Percentiles rank a stretch among this genome's conserved stretches.
Evolutionary conservation across 2,797 vertebrate species (phyloP).

Genomic region (Lepus oiostolus): DNA sequence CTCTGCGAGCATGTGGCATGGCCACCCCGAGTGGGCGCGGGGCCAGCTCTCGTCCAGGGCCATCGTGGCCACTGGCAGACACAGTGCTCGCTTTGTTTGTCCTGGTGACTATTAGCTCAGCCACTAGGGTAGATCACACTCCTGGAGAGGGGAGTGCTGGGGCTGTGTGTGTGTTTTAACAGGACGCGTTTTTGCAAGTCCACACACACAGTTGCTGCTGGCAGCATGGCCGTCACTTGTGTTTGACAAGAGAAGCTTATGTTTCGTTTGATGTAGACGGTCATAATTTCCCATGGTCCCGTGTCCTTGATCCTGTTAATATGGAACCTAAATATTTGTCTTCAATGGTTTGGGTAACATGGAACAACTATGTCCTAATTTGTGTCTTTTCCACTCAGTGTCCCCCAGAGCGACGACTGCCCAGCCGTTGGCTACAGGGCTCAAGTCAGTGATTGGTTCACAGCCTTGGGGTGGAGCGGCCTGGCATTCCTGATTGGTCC

Average conservation of each 20-base stretch:
- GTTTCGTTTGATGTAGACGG: slow-evolving; percentile 54
- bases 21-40: slow-evolving; percentile 78
- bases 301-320: slow-evolving; percentile 26
- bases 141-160: slow-evolving; percentile 79
- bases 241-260: slow-evolving; percentile 64
- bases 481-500: not conserved
- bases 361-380: not conserved
- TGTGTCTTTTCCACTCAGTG: not conserved
- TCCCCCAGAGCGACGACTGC: not conserved
- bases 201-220: slow-evolving; percentile 47
- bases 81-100: slow-evolving; percentile 84
- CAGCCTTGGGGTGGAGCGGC: not conserved
- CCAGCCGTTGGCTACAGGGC: not conserved
- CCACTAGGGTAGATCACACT: slow-evolving; percentile 81
- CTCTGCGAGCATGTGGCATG: slow-evolving; percentile 78
- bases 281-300: slow-evolving; percentile 53
- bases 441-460: not conserved
- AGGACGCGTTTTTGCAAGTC: slow-evolving; percentile 71
- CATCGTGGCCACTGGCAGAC: slow-evolving; percentile 74
- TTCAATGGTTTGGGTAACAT: not conserved
- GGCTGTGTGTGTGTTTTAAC: not conserved
- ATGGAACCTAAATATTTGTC: slow-evolving; percentile 53
- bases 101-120: slow-evolving; percentile 80
- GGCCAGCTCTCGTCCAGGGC: slow-evolving; percentile 76
- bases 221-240: slow-evolving; percentile 3